A percentile compares a stretch with the other conserved stretches of the same genome.
Evolutionary conservation across 2,113 vertebrate genomes (phyloP).

Genomic region (Camarhynchus parvulus): DNA sequence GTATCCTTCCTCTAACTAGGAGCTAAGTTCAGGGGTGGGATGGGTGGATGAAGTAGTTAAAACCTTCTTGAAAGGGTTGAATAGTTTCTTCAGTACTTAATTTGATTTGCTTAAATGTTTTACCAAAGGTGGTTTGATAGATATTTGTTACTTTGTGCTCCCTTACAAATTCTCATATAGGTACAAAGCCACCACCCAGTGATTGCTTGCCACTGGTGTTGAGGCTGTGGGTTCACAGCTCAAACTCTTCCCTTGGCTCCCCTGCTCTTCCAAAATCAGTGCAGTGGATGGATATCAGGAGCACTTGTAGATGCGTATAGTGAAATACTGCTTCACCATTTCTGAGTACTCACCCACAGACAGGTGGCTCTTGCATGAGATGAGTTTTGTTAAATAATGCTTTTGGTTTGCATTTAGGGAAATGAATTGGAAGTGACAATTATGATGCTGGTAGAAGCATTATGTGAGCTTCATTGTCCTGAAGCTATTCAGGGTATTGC

Average conservation of each 20-base stretch:
- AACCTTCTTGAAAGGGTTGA: not conserved
- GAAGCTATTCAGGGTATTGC: conserved; percentile 96
- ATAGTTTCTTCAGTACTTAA: not conserved
- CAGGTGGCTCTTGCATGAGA: not conserved
- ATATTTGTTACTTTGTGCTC: not conserved
- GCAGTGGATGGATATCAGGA: not conserved
- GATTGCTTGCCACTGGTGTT: accelerated
- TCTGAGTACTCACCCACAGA: not conserved
- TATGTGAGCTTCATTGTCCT: conserved; percentile 94
- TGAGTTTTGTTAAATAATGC: not conserved
- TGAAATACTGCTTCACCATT: not conserved
- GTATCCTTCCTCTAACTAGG: not conserved
- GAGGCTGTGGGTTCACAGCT: not conserved
- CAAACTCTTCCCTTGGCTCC: not conserved
- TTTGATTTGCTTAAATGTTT: not conserved
- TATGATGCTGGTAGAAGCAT: conserved; percentile 92
- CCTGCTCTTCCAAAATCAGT: not conserved
- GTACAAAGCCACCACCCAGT: not conserved
- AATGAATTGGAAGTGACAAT: conserved; percentile 92
- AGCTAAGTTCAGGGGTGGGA: not conserved
- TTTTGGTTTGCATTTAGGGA: conserved; percentile 75
- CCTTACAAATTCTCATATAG: not conserved
- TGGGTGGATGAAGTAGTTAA: not conserved
- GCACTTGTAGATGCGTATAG: not conserved
- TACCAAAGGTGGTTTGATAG: not conserved